Base-by-base conservation (phyloP, 2,888 invertebrate genomes). In the Hyalella azteca region DNA sequence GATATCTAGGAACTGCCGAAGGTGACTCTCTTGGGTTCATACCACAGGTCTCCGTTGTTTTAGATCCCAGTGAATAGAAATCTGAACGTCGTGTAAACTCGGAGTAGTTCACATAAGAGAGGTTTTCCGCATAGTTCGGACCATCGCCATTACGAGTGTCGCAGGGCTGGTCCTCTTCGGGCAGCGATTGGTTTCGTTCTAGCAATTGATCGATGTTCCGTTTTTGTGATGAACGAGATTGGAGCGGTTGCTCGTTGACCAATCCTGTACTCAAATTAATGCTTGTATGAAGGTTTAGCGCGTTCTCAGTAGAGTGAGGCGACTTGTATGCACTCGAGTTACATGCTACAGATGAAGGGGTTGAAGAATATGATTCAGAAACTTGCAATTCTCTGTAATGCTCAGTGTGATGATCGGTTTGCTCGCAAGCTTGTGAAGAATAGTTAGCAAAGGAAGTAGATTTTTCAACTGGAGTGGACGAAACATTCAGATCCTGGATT, bases 61-160 rank as follows among this genome's bases (percentile, higher is more conserved):
- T 54, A 26, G 54, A 13, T 22, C 29, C 54, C 9, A 26, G 22
- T 11, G 4, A 29, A 13, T 54, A 26, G 54, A 54, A 13, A 26
- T 54, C 54, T 54, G 54, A 54, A 22, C 26, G 13, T 54, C 54
- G 54, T 36, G 66, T n/a, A 66, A 29, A 36, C 36, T 66, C 66
- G 29, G 66, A 15, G 36, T 36, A 66, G 36, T 36, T 66, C n/a
- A 5, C 66, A 22, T 66, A 66, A 66, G 29, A 39, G 15, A 29
- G 5, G 19, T 15, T 66, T 36, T 66, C 66, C 32, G 66, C 15
- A 19, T 36, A 66, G 36, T n/a, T 7, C 15, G 29, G 36, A 36
- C 66, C 36, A 39, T n/a, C 66, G 36, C 36, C 66, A 11, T n/a
- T 36, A 39, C 66, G 22, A n/a, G 36, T 32, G 19, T 36, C 66